A percentile compares a stretch with the other conserved stretches of the same genome.
Evolutionary conservation across 92 coral and sea anemone genomes (phyloP).

Genomic region (Parazoanthus atlanticus): DNA sequence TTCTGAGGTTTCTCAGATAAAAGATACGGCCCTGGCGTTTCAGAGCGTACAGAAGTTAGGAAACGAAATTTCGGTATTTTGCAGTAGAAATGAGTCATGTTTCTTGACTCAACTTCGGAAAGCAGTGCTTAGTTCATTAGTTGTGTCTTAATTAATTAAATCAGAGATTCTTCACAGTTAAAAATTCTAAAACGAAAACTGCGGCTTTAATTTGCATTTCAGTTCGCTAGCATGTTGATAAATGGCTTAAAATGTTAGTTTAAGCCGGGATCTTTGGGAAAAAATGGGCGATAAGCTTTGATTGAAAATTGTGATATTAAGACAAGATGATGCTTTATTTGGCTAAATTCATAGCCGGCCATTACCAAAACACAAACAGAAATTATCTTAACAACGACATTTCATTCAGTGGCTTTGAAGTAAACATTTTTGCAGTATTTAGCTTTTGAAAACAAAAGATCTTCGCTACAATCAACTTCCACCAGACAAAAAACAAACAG

Average conservation of each 20-base stretch:
- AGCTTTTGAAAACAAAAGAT: too few relatives aligned
- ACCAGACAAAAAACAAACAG: neutral
- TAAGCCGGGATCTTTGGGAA: neutral
- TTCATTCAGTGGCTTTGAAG: too few relatives aligned
- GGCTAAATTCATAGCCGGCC: too few relatives aligned
- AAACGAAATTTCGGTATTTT: neutral
- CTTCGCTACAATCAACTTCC: neutral
- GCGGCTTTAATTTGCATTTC: neutral
- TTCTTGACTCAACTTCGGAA: neutral
- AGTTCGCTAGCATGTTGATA: neutral
- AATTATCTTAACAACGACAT: neutral
- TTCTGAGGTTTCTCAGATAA: too few relatives aligned
- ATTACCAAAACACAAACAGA: neutral
- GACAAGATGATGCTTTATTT: too few relatives aligned
- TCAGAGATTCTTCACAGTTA: neutral
- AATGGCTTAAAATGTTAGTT: neutral
- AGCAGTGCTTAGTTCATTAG: neutral
- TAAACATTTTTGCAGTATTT: neutral
- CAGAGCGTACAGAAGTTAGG: neutral
- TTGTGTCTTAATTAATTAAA: neutral
- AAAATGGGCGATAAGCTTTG: too few relatives aligned
- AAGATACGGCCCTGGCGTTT: too few relatives aligned
- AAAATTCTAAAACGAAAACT: too few relatives aligned
- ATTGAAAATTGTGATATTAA: too few relatives aligned
- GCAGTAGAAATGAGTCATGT: neutral